phyloP scores from a whole-genome alignment of 2,888 invertebrate genomes.

The Troides helena region DNA sequence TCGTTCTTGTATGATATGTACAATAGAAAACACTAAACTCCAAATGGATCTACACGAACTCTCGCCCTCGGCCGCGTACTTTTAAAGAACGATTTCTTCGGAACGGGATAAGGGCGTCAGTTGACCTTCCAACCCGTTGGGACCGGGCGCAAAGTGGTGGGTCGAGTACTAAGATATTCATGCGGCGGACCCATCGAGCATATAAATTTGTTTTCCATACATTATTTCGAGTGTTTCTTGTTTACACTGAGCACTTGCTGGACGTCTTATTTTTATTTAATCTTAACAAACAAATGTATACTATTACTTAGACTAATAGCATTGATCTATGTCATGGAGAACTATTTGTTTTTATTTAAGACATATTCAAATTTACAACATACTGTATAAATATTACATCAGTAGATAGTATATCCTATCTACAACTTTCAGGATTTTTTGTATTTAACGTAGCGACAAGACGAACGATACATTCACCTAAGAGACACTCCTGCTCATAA shows the following conservation, averaged over 20 bases:
- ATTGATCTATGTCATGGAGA: not conserved
- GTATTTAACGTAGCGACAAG: too few species aligned
- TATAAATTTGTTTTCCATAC: slow-evolving; percentile 29
- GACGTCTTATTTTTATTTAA: not conserved
- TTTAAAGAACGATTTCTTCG: slow-evolving; percentile 20
- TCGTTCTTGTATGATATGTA: not conserved
- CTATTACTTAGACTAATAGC: not conserved
- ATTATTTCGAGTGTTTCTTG: slow-evolving; percentile 24
- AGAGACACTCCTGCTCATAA: too few species aligned
- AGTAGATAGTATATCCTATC: too few species aligned
- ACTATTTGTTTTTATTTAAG: too few species aligned
- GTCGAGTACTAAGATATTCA: slow-evolving; percentile 29
- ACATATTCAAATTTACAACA: too few species aligned
- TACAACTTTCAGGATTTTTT: too few species aligned
- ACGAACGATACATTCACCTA: too few species aligned
- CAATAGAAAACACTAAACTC: slow-evolving; percentile 12
- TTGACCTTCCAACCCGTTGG: slow-evolving; percentile 24
- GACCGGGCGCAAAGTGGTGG: slow-evolving; percentile 15
- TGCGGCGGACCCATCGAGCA: slow-evolving; percentile 26
- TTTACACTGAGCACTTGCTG: slow-evolving; percentile 7
- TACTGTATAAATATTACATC: too few species aligned
- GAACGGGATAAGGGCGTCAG: slow-evolving; percentile 20
- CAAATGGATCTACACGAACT: not conserved
- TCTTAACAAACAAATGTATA: not conserved
- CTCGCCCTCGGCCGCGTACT: slow-evolving; percentile 8